A percentile compares a stretch with the other conserved stretches of the same genome.
phyloP scores from a whole-genome alignment of 1,140 invertebrate genomes.

The Papilio polytes region DNA sequence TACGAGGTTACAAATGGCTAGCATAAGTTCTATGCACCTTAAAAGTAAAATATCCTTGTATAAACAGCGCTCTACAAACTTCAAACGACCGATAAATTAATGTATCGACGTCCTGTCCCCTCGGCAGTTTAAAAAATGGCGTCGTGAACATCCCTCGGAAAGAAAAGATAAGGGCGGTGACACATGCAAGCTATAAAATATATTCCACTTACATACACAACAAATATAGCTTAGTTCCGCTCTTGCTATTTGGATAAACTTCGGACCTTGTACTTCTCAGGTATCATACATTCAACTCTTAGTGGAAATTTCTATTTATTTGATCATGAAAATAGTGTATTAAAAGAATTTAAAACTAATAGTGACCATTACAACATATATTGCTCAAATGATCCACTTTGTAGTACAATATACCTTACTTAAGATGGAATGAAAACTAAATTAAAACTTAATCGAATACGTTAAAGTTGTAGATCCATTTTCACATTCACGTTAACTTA shows the following conservation, averaged over 20 bases:
- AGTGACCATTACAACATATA: no score
- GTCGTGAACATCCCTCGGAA: background rate
- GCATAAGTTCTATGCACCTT: background rate
- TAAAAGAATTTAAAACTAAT: no score
- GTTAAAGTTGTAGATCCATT: background rate
- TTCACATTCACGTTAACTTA: background rate
- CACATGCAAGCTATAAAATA: conserved; percentile 18
- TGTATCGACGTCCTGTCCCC: conserved; percentile 34
- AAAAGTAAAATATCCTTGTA: background rate
- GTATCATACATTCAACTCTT: no score
- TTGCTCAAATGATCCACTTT: no score
- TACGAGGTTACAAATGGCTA: background rate
- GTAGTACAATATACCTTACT: no score
- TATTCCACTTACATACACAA: background rate
- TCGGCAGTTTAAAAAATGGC: conserved; percentile 38
- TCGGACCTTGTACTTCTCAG: background rate
- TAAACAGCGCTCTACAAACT: background rate
- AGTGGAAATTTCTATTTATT: no score
- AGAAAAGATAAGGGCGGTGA: background rate
- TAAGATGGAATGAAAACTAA: background rate
- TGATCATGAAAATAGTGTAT: no score
- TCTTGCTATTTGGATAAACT: background rate
- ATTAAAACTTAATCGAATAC: background rate
- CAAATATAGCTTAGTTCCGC: background rate
- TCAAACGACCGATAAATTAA: conserved; percentile 34